Evolutionary conservation across 1,140 invertebrate genomes (phyloP), one percentile per base, ranked within the genome.

Genomic region (Maniola jurtina): DNA sequence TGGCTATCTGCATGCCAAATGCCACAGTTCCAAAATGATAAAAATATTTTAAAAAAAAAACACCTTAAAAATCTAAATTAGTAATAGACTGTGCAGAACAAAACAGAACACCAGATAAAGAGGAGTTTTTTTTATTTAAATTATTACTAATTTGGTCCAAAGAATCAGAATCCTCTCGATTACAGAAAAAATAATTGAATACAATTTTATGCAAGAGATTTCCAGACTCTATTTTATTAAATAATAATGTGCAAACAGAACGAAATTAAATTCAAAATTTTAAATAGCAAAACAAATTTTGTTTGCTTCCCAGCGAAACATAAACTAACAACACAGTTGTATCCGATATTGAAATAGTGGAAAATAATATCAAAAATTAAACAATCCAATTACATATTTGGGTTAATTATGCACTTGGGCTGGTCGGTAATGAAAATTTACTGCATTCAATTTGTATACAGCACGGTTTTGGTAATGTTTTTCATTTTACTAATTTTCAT

Each of bases 401-500:
- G 64, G 40, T 61, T 66, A 66, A 66, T 66, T 66, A 61, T 54
- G 50, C 52, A 55, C 54, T 33, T 36, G 34, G 38, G 13, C 36
- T 16, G 40, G 57, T 45, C 40, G 34, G 56, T 60, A 60, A 60
- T 63, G 52, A 61, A 60, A 54, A 55, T 34, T 60, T 47, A 60
- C 38, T 60, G 50, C n/a, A 62, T 54, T 63, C 52, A 63, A 63
- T 63, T 45, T 55, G 58, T 36, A 45, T 9, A 6, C 3, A 45
- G 10, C 13, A 61, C 16, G 40, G 62, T 64, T 25, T 57, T 58
- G 36, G 50, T 55, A 36, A 45, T 36, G 48, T 66, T 66, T 66
- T 66, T 66, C 57, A 61, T 50, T 15, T 54, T 40, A 52, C 36
- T 66, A 66, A 61, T 66, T 66, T 60, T 55, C 58, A 66, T 66